Conservation (phyloP, 2,888 invertebrate species). For the Allygus modestus region DNA sequence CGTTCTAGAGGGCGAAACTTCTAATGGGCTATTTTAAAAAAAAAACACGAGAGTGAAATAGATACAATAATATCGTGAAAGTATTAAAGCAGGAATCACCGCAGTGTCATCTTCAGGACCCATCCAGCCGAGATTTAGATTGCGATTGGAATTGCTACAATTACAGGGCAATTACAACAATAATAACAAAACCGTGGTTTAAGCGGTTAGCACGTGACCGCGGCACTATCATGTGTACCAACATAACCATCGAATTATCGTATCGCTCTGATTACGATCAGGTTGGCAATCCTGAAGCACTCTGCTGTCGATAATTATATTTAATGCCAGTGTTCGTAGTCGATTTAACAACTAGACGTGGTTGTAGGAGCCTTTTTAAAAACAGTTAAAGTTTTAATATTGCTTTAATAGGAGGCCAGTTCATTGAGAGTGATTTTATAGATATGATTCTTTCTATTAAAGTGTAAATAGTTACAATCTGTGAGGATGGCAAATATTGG, state of each 20-base stretch:
- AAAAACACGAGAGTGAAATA: no score
- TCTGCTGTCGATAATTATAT: constrained; percentile 9
- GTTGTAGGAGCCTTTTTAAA: constrained; percentile 16
- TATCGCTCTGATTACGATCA: constrained; percentile 32
- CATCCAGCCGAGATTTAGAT: not conserved
- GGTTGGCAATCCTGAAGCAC: not conserved
- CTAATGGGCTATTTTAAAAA: no score
- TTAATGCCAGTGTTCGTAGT: not conserved
- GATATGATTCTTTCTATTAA: no score
- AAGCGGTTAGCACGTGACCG: not conserved
- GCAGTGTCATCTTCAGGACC: not conserved
- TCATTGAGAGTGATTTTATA: no score
- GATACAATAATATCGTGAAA: no score
- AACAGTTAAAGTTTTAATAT: constrained; percentile 12
- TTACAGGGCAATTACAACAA: constrained; percentile 20
- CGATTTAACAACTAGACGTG: not conserved
- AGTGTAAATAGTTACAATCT: no score
- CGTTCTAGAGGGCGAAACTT: no score
- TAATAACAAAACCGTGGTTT: not conserved
- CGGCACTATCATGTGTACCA: constrained; percentile 26
- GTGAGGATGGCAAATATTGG: no score
- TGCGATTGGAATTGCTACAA: constrained; percentile 6
- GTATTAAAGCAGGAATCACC: not conserved
- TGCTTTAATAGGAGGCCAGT: not conserved
- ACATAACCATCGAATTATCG: constrained; percentile 38